These are phyloP conservation scores for Catalaphyllia jardinei DNA, from an alignment of 64 coral and sea anemone species.

Conservation along the genomic window DNA sequence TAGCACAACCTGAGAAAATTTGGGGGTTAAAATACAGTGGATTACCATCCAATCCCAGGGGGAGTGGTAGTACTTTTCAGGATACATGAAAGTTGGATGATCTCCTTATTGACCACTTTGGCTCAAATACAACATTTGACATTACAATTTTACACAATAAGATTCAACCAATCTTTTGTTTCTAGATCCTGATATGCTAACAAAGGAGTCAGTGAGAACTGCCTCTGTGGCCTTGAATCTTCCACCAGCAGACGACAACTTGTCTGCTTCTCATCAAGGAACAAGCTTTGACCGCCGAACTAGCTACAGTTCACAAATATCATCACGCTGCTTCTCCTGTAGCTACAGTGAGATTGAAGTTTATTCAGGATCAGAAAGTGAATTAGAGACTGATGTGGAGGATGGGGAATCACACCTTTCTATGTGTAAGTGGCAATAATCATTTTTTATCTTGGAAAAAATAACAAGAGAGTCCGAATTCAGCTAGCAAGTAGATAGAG, in stretches of 20 bases:
- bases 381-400: slow-evolving; percentile 12
- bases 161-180: background rate
- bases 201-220: slow-evolving; percentile 28
- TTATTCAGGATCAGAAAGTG: slow-evolving; percentile 21
- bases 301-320: slow-evolving; percentile 58
- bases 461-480: too few relatives aligned
- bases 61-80: too few relatives aligned
- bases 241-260: slow-evolving; percentile 5
- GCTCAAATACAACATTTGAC: background rate
- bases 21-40: too few relatives aligned
- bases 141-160: background rate
- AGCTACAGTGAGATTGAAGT: slow-evolving; percentile 44
- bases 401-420: slow-evolving; percentile 76
- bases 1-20: too few relatives aligned
- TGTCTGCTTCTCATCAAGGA: background rate
- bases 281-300: background rate
- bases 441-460: too few relatives aligned
- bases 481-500: too few relatives aligned
- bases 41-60: too few relatives aligned
- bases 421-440: slow-evolving; percentile 11
- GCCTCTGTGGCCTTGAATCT: slow-evolving; percentile 40
- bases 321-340: slow-evolving; percentile 34
- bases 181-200: slow-evolving; percentile 61
- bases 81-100: too few relatives aligned
- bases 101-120: too few relatives aligned